Evolutionary conservation across 2,797 vertebrate genomes (phyloP).

Genomic region (Tiaroga cobitis): DNA sequence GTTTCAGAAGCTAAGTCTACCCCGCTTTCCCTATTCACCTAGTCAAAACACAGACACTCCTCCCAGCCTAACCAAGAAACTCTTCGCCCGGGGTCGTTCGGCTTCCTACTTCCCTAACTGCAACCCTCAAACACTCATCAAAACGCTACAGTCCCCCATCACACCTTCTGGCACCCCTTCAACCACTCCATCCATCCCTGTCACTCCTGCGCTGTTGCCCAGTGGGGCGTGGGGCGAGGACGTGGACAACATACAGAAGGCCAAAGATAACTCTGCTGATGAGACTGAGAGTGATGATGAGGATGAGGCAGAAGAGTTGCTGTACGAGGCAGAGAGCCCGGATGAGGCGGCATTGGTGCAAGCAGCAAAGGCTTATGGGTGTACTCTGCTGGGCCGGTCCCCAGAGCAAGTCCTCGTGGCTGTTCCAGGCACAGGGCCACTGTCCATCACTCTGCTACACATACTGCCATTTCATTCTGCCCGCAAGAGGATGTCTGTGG

Average conservation of each 20-base stretch:
- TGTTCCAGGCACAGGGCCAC: slow-evolving; percentile 80
- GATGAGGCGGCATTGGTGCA: slow-evolving; percentile 94
- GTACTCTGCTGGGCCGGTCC: slow-evolving; percentile 83
- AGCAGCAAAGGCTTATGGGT: slow-evolving; percentile 88
- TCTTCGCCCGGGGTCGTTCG: slow-evolving; percentile 40
- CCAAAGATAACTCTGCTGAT: slow-evolving; percentile 13
- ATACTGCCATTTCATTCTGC: slow-evolving; percentile 90
- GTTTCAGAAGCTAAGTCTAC: slow-evolving; percentile 85
- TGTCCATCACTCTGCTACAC: slow-evolving; percentile 86
- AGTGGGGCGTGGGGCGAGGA: slow-evolving; percentile 1
- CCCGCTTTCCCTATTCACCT: slow-evolving; percentile 74
- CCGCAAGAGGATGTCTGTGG: slow-evolving; percentile 94
- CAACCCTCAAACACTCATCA: slow-evolving; percentile 7
- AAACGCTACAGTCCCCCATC: background rate
- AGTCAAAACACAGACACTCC: slow-evolving; percentile 63
- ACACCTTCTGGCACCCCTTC: slow-evolving; percentile 42
- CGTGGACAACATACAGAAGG: background rate
- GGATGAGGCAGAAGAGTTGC: slow-evolving; percentile 65
- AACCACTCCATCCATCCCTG: slow-evolving; percentile 17
- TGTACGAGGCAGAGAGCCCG: slow-evolving; percentile 93
- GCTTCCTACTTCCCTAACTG: slow-evolving; percentile 52
- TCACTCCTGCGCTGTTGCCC: background rate
- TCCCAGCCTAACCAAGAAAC: slow-evolving; percentile 68
- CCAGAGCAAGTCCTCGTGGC: slow-evolving; percentile 85
- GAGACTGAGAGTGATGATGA: slow-evolving; percentile 15